phyloP scores from a whole-genome alignment of 2,888 invertebrate species.

The Mechanitis mazaeus region DNA sequence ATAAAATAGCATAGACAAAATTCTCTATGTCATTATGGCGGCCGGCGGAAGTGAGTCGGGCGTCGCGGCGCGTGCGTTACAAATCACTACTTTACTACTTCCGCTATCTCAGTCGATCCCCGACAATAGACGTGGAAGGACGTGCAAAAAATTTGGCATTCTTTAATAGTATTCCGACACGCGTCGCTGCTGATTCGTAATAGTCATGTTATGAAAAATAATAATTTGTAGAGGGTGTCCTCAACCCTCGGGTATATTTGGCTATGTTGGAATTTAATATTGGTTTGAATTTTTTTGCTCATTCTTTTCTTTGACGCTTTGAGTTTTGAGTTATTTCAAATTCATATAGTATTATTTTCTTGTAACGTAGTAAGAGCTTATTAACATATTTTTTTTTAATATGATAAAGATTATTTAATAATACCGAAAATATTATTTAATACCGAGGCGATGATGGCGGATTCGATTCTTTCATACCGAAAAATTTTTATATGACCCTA shows the following conservation, averaged over 20 bases:
- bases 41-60: slow-evolving; percentile 66
- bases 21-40: slow-evolving; percentile 58
- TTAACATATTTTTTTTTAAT: too few relatives aligned
- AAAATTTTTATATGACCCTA: too few relatives aligned
- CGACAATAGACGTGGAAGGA: slow-evolving; percentile 48
- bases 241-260: slow-evolving; percentile 37
- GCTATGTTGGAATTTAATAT: slow-evolving; percentile 21
- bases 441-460: too few relatives aligned
- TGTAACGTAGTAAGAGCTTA: too few relatives aligned
- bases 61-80: slow-evolving; percentile 76
- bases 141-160: slow-evolving; percentile 48
- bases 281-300: slow-evolving; percentile 12
- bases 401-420: too few relatives aligned
- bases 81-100: slow-evolving; percentile 78
- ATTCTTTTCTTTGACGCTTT: too few relatives aligned
- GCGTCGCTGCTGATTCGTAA: slow-evolving; percentile 58
- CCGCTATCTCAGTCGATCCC: slow-evolving; percentile 59
- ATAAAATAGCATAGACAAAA: slow-evolving; percentile 20
- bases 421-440: too few relatives aligned
- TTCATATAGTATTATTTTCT: too few relatives aligned
- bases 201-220: slow-evolving; percentile 70
- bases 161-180: slow-evolving; percentile 67
- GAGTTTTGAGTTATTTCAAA: too few relatives aligned
- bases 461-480: too few relatives aligned
- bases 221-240: slow-evolving; percentile 55